phyloP scores from a whole-genome alignment of 1,140 invertebrate genomes.

The Pseudachorutes palmiensis region DNA sequence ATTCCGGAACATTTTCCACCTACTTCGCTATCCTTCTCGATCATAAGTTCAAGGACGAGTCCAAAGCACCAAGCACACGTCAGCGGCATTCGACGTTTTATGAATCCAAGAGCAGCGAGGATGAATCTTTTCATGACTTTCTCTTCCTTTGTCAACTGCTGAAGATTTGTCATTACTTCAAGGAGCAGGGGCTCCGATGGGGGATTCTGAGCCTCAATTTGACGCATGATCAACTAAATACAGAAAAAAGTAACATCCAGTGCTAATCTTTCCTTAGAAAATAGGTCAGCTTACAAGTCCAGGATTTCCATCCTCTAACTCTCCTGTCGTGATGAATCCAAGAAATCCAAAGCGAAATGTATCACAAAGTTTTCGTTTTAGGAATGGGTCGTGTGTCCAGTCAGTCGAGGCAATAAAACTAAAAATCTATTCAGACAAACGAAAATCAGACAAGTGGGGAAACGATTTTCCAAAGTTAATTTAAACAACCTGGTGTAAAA shows the following conservation, averaged over 20 bases:
- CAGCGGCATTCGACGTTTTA: neutral
- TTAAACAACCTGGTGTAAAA: neutral
- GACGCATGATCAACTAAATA: neutral
- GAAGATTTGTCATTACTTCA: neutral
- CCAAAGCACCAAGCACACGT: neutral
- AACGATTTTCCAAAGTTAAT: neutral
- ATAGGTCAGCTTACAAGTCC: conserved; percentile 8
- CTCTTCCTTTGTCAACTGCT: neutral
- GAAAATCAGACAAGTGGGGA: neutral
- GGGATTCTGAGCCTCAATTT: neutral
- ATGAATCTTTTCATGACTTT: neutral
- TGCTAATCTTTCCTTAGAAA: no score
- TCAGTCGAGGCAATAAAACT: neutral
- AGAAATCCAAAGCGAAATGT: conserved; percentile 10
- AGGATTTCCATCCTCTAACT: conserved; percentile 9
- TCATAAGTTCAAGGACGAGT: neutral
- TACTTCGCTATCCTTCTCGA: conserved; percentile 7
- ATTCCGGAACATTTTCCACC: neutral
- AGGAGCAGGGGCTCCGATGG: neutral
- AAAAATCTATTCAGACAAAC: conserved; percentile 7
- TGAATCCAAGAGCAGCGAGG: neutral
- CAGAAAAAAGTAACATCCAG: neutral
- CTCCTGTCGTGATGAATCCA: neutral
- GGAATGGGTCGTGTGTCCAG: conserved; percentile 8
- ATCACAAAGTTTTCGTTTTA: conserved; percentile 3